Evolutionary conservation across 2,113 vertebrate species (phyloP), one percentile per base, ranked within the genome.

Genomic region (Scartelaos histophorus): DNA sequence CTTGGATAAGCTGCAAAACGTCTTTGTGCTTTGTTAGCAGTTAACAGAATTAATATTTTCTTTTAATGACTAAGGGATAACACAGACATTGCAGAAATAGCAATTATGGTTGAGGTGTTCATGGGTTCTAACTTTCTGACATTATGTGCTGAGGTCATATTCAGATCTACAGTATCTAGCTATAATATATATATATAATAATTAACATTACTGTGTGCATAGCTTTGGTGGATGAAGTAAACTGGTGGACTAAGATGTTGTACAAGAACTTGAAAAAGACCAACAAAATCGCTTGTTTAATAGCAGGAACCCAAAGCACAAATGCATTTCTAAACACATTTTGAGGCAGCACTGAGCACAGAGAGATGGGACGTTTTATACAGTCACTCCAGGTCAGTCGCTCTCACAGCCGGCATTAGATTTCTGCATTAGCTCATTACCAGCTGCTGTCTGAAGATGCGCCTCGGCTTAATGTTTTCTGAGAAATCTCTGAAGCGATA

Each of bases 391-490:
- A 17, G 61, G 61, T 64, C 34, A 64, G 10, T 22, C 61, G 34
- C n/a, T 61, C 58, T 69, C 75, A 38, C 3, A 34, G 66, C 22
- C 22, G 16, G 13, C 15, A 46, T 71, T 35, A 65, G 38, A 69
- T 60, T 47, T 53, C 49, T 22, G 74, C 58, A 62, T 22, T 17
- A 65, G 22, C 19, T 15, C 7, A 73, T 66, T 65, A 51, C 10
- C 77, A 16, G 25, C 49, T 49, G 68, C 57, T 17, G 70, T 21
- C 69, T 25, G 66, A 73, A 70, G 46, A 76, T 46, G 51, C 49
- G 47, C 19, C 11, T 53, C 29, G 17, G 22, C 58, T 35, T 11
- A 15, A 71, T 11, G 49, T 80, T 87, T 83, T 69, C 71, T 56
- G 46, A 38, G 62, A 82, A 57, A 70, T 34, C n/a, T 25, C 12